These are phyloP conservation scores for human (Homo sapiens) DNA, from an alignment of 2,113 vertebrate genomes.

Conservation along the genomic window GRCh38 chr6:15145001-15145500, in stretches of 20 bases:
- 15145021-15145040: no score
- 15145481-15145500: no score
- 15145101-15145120: no score
- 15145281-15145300: background rate
- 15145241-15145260: background rate
- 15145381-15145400: background rate
- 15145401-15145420: background rate
- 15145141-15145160: background rate
- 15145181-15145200: background rate
- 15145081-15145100: no score
- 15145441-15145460: no score
- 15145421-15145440: no score
- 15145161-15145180: background rate
- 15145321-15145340: constrained; percentile 22
- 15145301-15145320: background rate
- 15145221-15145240: background rate
- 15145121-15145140: no score
- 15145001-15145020: no score
- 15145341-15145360: background rate
- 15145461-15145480: no score
- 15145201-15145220: background rate
- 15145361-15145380: background rate
- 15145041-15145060: no score
- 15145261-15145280: background rate
- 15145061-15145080: no score